These are phyloP conservation scores for Myripristis jacobus DNA, from an alignment of 2,797 vertebrate species.

Conservation along the genomic window DNA sequence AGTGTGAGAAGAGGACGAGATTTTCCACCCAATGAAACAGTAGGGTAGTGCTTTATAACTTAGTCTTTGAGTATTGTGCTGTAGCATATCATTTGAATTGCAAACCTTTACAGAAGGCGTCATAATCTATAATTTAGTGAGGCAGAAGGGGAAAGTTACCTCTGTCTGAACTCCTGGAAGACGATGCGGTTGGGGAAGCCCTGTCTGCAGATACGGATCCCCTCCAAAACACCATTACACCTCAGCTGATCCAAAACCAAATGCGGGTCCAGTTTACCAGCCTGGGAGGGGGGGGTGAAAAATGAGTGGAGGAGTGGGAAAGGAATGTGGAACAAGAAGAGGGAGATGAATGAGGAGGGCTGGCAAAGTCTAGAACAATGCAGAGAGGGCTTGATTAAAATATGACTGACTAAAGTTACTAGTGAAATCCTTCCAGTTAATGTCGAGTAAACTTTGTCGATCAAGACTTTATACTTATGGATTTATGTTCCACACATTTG, in stretches of 20 bases:
- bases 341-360: too few relatives aligned
- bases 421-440: too few relatives aligned
- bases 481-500: too few relatives aligned
- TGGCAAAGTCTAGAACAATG: too few relatives aligned
- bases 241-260: conserved; percentile 96
- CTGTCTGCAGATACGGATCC: conserved; percentile 96
- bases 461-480: too few relatives aligned
- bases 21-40: too few relatives aligned
- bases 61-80: too few relatives aligned
- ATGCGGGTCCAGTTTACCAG: conserved; percentile 95
- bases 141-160: conserved; percentile 75
- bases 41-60: too few relatives aligned
- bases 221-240: conserved; percentile 96
- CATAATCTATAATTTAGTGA: neutral
- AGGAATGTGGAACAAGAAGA: neutral
- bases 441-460: too few relatives aligned
- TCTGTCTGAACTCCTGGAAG: conserved; percentile 98
- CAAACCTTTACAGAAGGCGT: neutral
- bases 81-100: neutral
- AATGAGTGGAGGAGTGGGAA: neutral
- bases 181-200: conserved; percentile 98
- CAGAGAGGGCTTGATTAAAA: too few relatives aligned
- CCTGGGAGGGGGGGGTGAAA: conserved; percentile 76
- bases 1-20: too few relatives aligned
- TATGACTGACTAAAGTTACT: too few relatives aligned